Evolutionary conservation across 1,140 invertebrate genomes (phyloP), one percentile per base, ranked within the genome.

Genomic region (Prorops nasuta): DNA sequence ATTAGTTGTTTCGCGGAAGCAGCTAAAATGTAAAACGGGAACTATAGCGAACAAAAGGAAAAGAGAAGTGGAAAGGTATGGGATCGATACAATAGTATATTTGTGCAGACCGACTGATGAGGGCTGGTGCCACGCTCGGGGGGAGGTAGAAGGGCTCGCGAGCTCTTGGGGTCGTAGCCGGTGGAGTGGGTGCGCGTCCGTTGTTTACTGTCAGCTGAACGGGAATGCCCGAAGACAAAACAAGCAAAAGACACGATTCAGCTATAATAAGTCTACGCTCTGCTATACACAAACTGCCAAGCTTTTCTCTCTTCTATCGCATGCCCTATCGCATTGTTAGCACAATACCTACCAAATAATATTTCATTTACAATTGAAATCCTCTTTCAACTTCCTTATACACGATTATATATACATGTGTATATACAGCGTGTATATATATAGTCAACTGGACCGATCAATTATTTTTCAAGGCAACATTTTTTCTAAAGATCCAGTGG

Each of bases 1-100:
- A 71, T 71, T 70, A 70, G 66, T 70, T 70, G 66, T 69, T 70
- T 67, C 64, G 67, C 67, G 64, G 63, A 71, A 69, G 61, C 64
- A 57, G 59, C 64, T 66, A 64, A 64, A 69, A 64, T 66, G 65
- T 65, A 58, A 69, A 69, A 67, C 59, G 59, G 55, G 58, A 61
- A 45, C 53, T n/a, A n/a, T 49, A 16, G 50, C 38, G 58, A 70
- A 70, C 66, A 70, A 70, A 70, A 70, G 67, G 52, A 58, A n/a
- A 52, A 43, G 42, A n/a, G 34, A 42, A 38, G 44, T 32, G 31
- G 51, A 35, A 34, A 60, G 47, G 56, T 56, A 57, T 64, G 56
- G 55, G 69, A 72, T 72, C 69, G 57, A 72, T 71, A 72, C 68
- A 69, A 71, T 72, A 66, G 67, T 63, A 59, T 72, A 67, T 71